Base-by-base conservation (phyloP, 1,140 invertebrate species). In the Conus betulinus region DNA sequence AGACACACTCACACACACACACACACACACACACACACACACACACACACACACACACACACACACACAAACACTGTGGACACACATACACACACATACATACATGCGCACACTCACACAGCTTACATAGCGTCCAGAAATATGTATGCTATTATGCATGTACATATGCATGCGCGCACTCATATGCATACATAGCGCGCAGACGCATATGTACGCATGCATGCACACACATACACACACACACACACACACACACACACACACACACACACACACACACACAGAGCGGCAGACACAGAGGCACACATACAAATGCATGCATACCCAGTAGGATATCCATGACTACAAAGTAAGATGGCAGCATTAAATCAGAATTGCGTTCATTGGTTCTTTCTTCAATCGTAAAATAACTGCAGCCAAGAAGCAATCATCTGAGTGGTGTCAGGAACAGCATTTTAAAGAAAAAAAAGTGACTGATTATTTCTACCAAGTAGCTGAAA, bases 1-100 rank as follows among this genome's bases (percentile, higher is more conserved):
- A 99, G 95, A 97, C 97, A 91, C 97, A 98, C 95, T 96, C 97
- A 8, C 98, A 98, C 95, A 97, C 97, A 91, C 98, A 98, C 91
- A 98, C 98, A 95, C 98, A 99, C 94, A 98, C 97, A 5, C 97
- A 98, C 94, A 97, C 97, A 82, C 99, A 98, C 39, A 39, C 39
- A 39, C 39, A 39, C 39, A 39, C 39, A 39, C 39, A 39, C 39
- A 39, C 39, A 39, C 39, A 39, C 39, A 39, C 39, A 39, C 39
- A 39, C 39, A 39, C 39, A 39, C 39, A 39, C 39, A 39, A 39
- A 3, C 39, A 39, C 39, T 39, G 39, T 39, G 39, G 39, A 1
- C 39, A 39, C 39, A 39, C 39, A 39, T 39, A 39, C 39, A 39
- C 39, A 39, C 39, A 39, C 39, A 39, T 39, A 39, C 39, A 39